A percentile compares a stretch with the other conserved stretches of the same genome.
These are phyloP conservation scores for Cotesia chilonis DNA, from an alignment of 1,140 invertebrate genomes.

Conservation along the genomic window DNA sequence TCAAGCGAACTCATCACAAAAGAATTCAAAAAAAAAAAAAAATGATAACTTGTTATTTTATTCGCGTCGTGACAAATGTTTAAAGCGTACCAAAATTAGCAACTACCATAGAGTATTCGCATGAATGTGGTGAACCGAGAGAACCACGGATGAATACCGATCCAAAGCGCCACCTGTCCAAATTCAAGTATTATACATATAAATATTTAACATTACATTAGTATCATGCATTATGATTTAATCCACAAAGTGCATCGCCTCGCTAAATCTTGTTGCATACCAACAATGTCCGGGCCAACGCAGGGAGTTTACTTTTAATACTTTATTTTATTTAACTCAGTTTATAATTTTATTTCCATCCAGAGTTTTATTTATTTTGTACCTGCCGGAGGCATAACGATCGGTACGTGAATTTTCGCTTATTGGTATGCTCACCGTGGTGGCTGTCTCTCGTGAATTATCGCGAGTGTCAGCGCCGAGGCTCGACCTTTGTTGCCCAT, in stretches of 20 bases:
- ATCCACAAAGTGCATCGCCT: constrained; percentile 24
- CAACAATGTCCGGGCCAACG: not conserved
- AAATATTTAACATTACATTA: constrained; percentile 10
- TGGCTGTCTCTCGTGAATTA: constrained; percentile 55
- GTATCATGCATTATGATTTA: constrained; percentile 41
- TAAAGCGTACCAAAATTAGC: constrained; percentile 36
- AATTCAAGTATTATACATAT: constrained; percentile 11
- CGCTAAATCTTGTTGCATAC: constrained; percentile 23
- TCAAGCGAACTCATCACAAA: too few relatives aligned
- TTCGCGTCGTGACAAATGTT: constrained; percentile 41
- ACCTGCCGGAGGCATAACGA: constrained; percentile 23
- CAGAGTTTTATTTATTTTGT: constrained; percentile 45
- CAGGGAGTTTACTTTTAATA: constrained; percentile 4
- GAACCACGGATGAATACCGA: constrained; percentile 42
- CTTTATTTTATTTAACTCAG: not conserved
- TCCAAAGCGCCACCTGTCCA: constrained; percentile 40
- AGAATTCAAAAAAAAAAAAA: constrained; percentile 10
- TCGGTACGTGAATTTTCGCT: constrained; percentile 50
- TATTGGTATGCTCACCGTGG: constrained; percentile 57
- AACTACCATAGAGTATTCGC: constrained; percentile 36
- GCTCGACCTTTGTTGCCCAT: constrained; percentile 46
- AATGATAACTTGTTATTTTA: not conserved
- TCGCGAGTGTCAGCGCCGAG: constrained; percentile 52
- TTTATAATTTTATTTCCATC: not conserved
- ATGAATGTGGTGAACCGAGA: constrained; percentile 32